Conservation (phyloP, 2,113 vertebrate genomes). For the Hippolais icterina region DNA sequence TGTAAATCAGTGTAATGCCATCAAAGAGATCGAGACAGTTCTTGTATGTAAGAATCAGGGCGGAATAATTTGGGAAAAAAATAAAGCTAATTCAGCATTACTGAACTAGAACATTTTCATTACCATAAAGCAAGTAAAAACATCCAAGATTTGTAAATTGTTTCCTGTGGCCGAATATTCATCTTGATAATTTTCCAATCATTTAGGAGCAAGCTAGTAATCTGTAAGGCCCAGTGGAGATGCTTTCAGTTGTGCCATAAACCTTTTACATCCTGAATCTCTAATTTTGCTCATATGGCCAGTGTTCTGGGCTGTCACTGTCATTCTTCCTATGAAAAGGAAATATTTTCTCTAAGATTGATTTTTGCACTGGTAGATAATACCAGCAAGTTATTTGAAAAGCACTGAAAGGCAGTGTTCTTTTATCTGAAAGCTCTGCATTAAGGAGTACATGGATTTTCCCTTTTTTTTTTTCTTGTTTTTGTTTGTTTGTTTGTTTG, state of each 20-base stretch:
- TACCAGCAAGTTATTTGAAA: neutral
- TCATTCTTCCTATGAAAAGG: neutral
- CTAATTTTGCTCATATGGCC: neutral
- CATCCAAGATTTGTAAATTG: neutral
- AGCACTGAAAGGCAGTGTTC: neutral
- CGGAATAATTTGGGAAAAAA: neutral
- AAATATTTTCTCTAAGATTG: neutral
- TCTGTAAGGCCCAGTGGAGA: neutral
- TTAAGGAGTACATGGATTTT: neutral
- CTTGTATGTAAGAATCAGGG: neutral
- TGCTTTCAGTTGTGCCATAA: neutral
- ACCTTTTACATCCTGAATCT: neutral
- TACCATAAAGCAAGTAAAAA: neutral
- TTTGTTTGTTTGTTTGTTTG: neutral
- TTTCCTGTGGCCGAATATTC: neutral
- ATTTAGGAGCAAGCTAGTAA: neutral
- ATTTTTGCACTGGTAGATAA: neutral
- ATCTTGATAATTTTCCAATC: neutral
- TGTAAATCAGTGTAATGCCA: neutral
- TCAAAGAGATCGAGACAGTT: neutral
- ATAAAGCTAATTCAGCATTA: neutral
- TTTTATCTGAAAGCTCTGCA: neutral
- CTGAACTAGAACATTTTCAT: neutral
- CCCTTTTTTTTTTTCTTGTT: neutral
- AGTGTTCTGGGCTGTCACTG: neutral